Evolutionary conservation across 2,888 invertebrate species (phyloP), one percentile per base, ranked within the genome.

Genomic region (Rotaria sp.): DNA sequence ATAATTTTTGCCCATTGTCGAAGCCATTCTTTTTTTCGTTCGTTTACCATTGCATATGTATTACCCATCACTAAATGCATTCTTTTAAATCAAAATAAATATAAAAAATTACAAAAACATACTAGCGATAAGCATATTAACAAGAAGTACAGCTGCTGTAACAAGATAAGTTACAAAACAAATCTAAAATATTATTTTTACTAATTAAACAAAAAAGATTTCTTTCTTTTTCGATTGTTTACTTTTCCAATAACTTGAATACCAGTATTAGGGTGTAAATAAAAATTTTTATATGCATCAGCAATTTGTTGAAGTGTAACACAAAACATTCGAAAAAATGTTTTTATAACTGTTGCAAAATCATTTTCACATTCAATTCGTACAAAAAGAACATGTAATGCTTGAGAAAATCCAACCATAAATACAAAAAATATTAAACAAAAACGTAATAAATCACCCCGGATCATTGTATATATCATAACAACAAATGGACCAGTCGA

Each of bases 401-500:
- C 80, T 80, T 98, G 97, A 4, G 97, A 96, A 90, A 98, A 98
- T 87, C 96, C 96, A 94, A 97, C 94, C 11, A 99, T 95, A 90
- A 99, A 98, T 8, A 99, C 96, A 88, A 96, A 92, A 90, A 98
- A 99, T 90, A 99, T 99, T 85, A 95, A 95, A 87, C 97, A 96
- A 91, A 99, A 99, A 88, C 98, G 93, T 48, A 97, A 92, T 52
- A 98, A 93, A 92, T 99, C 98, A 86, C 97, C 96, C 93, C 95
- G 95, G 85, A 98, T 95, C 96, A 99, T 98, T 88, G 97, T 94
- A 92, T 98, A 98, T 89, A 99, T 96, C 97, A 98, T 98, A 88
- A 97, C 96, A n/a, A 98, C 98, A 93, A 98, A 98, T 0, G 98
- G 98, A 10, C 98, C 98, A 1, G 98, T 97, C 0, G 97, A 96